Evolutionary conservation across 35 echinoderm and acorn worm genomes (phyloP).

Genomic region (Anneissia japonica): DNA sequence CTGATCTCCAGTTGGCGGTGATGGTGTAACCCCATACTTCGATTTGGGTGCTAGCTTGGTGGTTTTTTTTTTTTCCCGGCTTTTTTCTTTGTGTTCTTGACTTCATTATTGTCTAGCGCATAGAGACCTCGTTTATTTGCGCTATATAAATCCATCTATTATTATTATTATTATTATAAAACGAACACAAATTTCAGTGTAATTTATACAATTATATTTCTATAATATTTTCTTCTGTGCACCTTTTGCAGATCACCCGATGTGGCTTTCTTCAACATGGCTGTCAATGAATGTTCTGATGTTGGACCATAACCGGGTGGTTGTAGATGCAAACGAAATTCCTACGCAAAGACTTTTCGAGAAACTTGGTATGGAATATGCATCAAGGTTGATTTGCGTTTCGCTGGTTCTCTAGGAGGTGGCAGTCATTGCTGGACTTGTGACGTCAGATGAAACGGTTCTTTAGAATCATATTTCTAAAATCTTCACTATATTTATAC

Average conservation of each 20-base stretch:
- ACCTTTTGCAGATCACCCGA: slow-evolving; percentile 40
- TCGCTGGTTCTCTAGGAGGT: slow-evolving; percentile 53
- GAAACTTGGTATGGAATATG: slow-evolving; percentile 52
- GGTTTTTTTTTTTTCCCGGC: no score
- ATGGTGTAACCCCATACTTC: no score
- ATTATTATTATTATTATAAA: no score
- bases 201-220: no score
- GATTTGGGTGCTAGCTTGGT: no score
- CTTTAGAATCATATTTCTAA: slow-evolving; percentile 57
- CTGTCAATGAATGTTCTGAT: slow-evolving; percentile 84
- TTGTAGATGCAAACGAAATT: slow-evolving; percentile 47
- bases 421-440: slow-evolving; percentile 82
- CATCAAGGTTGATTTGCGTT: slow-evolving; percentile 41
- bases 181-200: no score
- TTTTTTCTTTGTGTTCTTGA: no score
- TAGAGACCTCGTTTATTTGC: no score
- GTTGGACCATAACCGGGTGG: slow-evolving; percentile 60
- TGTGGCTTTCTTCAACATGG: slow-evolving; percentile 64
- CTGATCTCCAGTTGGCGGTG: no score
- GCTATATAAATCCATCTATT: no score
- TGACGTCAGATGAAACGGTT: slow-evolving; percentile 49
- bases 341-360: slow-evolving; percentile 68
- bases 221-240: no score
- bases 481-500: background rate
- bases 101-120: no score